These are phyloP conservation scores for Amphiprion ocellaris DNA, from an alignment of 2,113 vertebrate species.

Conservation along the genomic window DNA sequence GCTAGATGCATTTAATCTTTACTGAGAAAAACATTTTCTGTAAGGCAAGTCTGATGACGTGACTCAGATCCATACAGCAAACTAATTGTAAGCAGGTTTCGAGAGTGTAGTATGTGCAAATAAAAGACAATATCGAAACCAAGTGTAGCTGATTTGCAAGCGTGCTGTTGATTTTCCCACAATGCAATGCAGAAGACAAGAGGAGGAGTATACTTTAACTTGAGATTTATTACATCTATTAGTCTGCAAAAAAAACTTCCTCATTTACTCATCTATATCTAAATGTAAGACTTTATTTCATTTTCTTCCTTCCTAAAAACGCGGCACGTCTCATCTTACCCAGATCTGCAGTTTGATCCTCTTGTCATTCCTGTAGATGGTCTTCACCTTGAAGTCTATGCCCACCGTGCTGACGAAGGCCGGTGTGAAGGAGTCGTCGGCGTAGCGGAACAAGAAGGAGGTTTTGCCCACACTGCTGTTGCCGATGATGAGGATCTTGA, in stretches of 20 bases:
- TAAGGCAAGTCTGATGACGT: not conserved
- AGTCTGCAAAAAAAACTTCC: no score
- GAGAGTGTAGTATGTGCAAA: no score
- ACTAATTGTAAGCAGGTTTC: not conserved
- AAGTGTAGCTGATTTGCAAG: no score
- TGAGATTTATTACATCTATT: no score
- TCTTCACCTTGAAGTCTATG: conserved; percentile 99
- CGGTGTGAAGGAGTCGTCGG: conserved; percentile 95
- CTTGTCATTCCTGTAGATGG: conserved; percentile 98
- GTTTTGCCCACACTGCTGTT: conserved; percentile 99
- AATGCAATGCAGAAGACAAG: no score
- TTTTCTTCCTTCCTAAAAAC: no score
- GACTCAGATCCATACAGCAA: not conserved
- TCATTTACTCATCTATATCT: no score
- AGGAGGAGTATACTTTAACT: no score
- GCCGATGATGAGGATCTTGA: conserved; percentile 98
- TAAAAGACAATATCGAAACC: no score
- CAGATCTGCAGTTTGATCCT: conserved; percentile 98
- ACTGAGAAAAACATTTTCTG: not conserved
- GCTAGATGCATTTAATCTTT: not conserved
- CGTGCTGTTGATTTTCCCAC: no score
- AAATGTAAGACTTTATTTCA: no score
- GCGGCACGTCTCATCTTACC: conserved; percentile 83
- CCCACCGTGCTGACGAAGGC: conserved; percentile 98
- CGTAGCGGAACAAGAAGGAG: conserved; percentile 96